Evolutionary conservation across 2,797 vertebrate species (phyloP), one percentile per base, ranked within the genome.

Genomic region (Gymnodraco acuticeps): DNA sequence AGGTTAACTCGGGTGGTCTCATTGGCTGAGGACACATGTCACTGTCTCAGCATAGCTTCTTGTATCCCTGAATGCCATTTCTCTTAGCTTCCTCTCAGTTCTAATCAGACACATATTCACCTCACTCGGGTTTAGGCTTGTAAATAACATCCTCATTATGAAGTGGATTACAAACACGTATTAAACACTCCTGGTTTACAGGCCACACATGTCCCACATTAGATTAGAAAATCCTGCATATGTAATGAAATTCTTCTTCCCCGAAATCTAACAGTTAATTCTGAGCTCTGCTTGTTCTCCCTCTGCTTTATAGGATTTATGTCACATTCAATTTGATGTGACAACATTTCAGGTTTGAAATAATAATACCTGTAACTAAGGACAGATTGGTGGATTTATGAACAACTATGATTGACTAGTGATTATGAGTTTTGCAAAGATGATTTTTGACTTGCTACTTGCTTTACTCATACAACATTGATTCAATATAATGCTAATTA

Each of bases 121-220:
- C 47, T 56, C 55, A 66, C 53, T 68, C 56, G 61, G 43, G 51
- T 23, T 55, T 70, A 82, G 61, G 42, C 51, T 66, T 73, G 64
- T 51, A 80, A 80, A 82, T 74, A 76, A 81, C 70, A 54, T 78
- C 77, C 72, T 83, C 77, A 63, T 64, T 70, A 75, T 38, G 47
- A 17, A 42, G 43, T 65, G 62, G 66, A 82, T 87, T 79, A 80
- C 48, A 55, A 77, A 73, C 71, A 66, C 0, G 73, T 43, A 65
- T 59, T 52, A 65, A 43, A 75, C 63, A 70, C 42, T 51, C 12
- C 55, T 52, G 63, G 48, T 70, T 70, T 71, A 6, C 2, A 1
- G 52, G 33, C 27, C 41, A 27, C 27, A 5, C 27, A 52, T 64
- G 27, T 76, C 63, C 63, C 50, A 79, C 51, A 27, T 27, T 27